phyloP scores from a whole-genome alignment of 2,113 vertebrate species.

The Ailurus styani region DNA sequence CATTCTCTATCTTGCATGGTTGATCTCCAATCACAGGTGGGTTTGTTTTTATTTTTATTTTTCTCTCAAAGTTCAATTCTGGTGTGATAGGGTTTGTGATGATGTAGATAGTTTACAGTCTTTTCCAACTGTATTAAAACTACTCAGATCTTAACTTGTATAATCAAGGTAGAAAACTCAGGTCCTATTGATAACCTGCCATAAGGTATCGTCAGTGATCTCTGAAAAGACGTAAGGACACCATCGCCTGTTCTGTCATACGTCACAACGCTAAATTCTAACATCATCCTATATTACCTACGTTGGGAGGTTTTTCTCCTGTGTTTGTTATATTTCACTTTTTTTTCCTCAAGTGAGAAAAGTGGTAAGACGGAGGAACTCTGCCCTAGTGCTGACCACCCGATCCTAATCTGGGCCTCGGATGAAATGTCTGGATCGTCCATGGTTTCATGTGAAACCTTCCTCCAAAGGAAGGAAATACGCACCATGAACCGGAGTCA shows the following conservation, averaged over 20 bases:
- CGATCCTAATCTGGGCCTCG: background rate
- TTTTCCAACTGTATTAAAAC: background rate
- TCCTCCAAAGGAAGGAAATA: background rate
- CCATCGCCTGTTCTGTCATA: background rate
- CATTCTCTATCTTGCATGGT: background rate
- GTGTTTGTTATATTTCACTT: background rate
- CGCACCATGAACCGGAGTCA: background rate
- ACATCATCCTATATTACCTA: background rate
- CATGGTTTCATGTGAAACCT: background rate
- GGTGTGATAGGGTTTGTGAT: background rate
- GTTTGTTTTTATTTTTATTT: too few species aligned
- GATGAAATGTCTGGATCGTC: background rate
- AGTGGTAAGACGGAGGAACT: background rate
- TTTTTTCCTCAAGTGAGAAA: background rate
- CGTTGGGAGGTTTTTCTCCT: background rate
- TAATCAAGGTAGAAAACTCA: background rate
- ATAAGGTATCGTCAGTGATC: background rate
- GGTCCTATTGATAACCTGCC: background rate
- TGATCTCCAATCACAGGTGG: background rate
- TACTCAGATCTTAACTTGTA: background rate
- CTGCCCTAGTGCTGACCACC: background rate
- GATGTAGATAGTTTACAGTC: background rate
- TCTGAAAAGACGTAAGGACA: background rate
- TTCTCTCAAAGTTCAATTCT: background rate
- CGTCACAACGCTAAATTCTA: background rate